phyloP scores from a whole-genome alignment of 2,888 invertebrate genomes.

The Acronicta aceris region DNA sequence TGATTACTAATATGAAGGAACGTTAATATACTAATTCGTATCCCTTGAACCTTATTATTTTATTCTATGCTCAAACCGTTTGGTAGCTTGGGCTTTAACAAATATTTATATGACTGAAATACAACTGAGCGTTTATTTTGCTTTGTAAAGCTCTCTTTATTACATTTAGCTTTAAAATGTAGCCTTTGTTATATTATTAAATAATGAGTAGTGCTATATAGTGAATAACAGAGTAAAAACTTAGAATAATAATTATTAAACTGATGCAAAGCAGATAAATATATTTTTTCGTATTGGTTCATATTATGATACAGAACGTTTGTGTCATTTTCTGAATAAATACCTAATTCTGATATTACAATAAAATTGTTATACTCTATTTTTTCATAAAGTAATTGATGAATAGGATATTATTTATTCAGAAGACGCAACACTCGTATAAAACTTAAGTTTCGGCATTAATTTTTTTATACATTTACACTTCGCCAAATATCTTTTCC shows the following conservation, averaged over 20 bases:
- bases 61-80: too few relatives aligned
- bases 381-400: constrained; percentile 17
- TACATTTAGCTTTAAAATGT: too few relatives aligned
- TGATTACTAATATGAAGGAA: too few relatives aligned
- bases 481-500: constrained; percentile 77
- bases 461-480: constrained; percentile 87
- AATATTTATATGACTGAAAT: too few relatives aligned
- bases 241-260: constrained; percentile 64
- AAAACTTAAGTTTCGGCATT: constrained; percentile 76
- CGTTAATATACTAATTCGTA: too few relatives aligned
- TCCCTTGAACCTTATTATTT: too few relatives aligned
- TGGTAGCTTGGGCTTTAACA: too few relatives aligned
- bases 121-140: too few relatives aligned
- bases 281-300: constrained; percentile 78
- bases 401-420: constrained; percentile 46
- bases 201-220: constrained; percentile 13
- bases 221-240: constrained; percentile 79
- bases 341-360: neutral
- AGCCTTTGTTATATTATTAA: neutral
- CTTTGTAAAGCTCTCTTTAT: too few relatives aligned
- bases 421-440: constrained; percentile 74
- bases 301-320: constrained; percentile 75
- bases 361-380: constrained; percentile 1
- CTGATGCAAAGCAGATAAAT: constrained; percentile 85
- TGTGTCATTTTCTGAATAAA: constrained; percentile 71